A percentile compares a stretch with the other conserved stretches of the same genome.
phyloP scores from a whole-genome alignment of 2,113 vertebrate genomes.

The Tinamus guttatus region DNA sequence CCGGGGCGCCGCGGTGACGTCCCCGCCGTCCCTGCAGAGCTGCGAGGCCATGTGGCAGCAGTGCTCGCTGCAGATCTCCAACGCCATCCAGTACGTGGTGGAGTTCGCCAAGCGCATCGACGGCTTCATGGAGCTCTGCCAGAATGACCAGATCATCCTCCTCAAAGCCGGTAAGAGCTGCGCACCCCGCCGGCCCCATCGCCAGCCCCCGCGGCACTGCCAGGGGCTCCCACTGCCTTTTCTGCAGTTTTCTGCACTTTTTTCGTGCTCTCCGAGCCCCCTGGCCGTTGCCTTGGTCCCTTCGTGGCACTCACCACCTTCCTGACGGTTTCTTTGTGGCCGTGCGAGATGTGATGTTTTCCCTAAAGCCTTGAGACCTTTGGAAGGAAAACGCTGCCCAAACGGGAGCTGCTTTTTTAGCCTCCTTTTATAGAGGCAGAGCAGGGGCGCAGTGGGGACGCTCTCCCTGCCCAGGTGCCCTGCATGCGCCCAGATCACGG shows the following conservation, averaged over 20 bases:
- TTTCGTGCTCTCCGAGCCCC: not conserved
- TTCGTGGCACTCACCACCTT: not conserved
- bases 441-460: not conserved
- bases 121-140: constrained; percentile 93
- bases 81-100: constrained; percentile 92
- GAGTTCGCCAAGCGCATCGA: constrained; percentile 92
- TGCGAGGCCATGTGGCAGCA: constrained; percentile 92
- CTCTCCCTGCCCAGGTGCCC: not conserved
- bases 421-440: not conserved
- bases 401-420: not conserved
- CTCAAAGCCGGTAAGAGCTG: constrained; percentile 88
- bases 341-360: not conserved
- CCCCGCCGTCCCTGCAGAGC: constrained; percentile 63
- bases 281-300: not conserved
- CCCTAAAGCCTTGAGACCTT: not conserved
- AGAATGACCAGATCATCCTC: constrained; percentile 94
- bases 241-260: too few relatives aligned
- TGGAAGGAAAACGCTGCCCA: not conserved
- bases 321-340: not conserved
- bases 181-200: not conserved
- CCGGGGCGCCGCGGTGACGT: accelerated
- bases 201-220: not conserved
- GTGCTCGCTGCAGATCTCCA: constrained; percentile 89
- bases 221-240: not conserved
- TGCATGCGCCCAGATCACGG: accelerated